These are phyloP conservation scores for Hylia prasina DNA, from an alignment of 2,113 vertebrate species.

Conservation along the genomic window DNA sequence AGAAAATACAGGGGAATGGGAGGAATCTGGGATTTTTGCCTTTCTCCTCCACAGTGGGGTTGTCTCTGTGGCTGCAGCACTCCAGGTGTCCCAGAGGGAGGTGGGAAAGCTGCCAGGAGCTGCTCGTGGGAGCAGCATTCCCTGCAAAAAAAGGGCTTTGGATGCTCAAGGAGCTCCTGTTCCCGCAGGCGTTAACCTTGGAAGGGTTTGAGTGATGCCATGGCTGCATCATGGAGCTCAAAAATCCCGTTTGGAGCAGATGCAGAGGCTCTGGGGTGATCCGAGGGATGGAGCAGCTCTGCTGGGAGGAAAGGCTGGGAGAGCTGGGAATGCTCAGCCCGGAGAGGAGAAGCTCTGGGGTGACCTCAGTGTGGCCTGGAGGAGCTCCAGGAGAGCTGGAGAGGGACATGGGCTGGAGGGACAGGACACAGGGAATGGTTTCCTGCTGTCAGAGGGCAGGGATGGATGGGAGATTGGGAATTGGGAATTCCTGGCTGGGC, in stretches of 20 bases:
- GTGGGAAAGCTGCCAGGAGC: background rate
- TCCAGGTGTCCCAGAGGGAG: too few relatives aligned
- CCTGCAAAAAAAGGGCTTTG: background rate
- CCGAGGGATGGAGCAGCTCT: background rate
- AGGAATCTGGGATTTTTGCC: background rate
- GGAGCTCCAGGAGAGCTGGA: background rate
- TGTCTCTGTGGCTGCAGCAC: background rate
- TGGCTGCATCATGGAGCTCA: fast-evolving
- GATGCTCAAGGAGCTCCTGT: background rate
- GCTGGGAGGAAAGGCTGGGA: background rate
- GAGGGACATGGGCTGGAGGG: background rate
- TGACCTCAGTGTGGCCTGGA: fast-evolving
- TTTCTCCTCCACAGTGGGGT: fast-evolving
- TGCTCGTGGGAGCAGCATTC: fast-evolving
- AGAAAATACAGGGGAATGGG: background rate
- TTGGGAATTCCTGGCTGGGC: background rate
- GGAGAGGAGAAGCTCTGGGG: background rate
- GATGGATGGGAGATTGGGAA: background rate
- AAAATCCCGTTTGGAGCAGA: background rate
- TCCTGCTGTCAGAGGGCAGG: background rate
- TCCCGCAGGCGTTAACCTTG: fast-evolving
- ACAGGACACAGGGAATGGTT: background rate
- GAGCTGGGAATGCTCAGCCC: background rate
- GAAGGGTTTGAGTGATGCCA: fast-evolving
- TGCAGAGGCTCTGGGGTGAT: background rate